Evolutionary conservation across 2,797 vertebrate species (phyloP).

Genomic region (Paramormyrops hopkinsi): DNA sequence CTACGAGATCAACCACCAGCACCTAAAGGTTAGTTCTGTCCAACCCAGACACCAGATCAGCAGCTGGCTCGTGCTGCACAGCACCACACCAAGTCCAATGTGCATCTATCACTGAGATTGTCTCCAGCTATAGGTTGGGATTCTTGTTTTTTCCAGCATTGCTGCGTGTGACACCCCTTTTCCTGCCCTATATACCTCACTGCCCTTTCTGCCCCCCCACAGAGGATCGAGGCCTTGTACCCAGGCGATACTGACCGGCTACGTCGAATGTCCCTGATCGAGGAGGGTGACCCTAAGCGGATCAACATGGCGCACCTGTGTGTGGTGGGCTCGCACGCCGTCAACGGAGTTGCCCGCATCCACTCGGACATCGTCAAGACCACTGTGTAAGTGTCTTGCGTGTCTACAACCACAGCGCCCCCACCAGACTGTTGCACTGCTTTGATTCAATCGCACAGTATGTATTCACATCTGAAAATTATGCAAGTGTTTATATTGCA

Average conservation of each 20-base stretch:
- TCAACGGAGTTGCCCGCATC: conserved; percentile 74
- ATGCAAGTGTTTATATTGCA: background rate
- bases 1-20: conserved; percentile 74
- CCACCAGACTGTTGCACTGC: background rate
- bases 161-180: background rate
- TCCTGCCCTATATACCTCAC: background rate
- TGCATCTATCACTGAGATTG: background rate
- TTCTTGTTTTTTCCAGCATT: background rate
- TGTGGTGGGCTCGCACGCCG: conserved; percentile 71
- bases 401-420: background rate
- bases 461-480: background rate
- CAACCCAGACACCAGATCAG: background rate
- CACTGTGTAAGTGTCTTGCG: conserved; percentile 63
- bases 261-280: conserved; percentile 74
- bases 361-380: conserved; percentile 73
- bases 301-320: conserved; percentile 82
- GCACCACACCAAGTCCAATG: background rate
- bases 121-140: background rate
- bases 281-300: conserved; percentile 73
- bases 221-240: conserved; percentile 65
- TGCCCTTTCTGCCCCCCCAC: background rate
- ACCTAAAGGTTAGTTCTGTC: conserved; percentile 64
- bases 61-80: background rate
- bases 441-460: background rate
- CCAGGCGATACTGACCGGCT: conserved; percentile 66